These are phyloP conservation scores for Oscheius myriophilus DNA, from an alignment of 2,888 invertebrate species.

Conservation along the genomic window DNA sequence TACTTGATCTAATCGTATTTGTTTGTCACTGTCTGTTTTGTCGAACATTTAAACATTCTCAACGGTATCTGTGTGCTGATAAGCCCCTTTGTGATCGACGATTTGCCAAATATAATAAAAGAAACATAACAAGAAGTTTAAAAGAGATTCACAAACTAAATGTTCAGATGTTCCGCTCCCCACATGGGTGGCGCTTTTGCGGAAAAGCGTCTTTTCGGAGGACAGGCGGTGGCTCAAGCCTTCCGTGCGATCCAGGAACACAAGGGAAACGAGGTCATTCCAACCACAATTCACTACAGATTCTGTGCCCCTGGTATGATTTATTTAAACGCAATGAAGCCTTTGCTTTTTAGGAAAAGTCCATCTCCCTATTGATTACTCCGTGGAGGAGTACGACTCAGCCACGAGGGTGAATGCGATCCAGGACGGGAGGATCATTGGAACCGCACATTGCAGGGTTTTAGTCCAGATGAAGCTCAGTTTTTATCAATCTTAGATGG, in stretches of 20 bases:
- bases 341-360: constrained; percentile 14
- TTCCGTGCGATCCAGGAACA: constrained; percentile 27
- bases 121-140: too few species aligned
- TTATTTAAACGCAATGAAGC: not conserved
- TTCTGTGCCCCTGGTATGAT: constrained; percentile 30
- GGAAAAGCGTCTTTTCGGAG: constrained; percentile 22
- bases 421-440: constrained; percentile 21
- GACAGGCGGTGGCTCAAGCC: constrained; percentile 30
- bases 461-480: not conserved
- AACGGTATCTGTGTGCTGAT: too few species aligned
- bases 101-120: too few species aligned
- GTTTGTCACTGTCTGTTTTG: too few species aligned
- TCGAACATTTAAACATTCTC: too few species aligned
- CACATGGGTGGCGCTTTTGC: constrained; percentile 28
- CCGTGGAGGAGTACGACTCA: not conserved
- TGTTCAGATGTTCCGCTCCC: constrained; percentile 14
- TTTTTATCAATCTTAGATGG: constrained; percentile 4
- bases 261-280: constrained; percentile 10
- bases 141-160: not conserved
- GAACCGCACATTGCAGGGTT: constrained; percentile 11
- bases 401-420: not conserved
- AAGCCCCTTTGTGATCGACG: too few species aligned
- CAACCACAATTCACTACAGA: constrained; percentile 24
- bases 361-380: constrained; percentile 21
- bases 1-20: too few species aligned